Evolutionary conservation across 2,888 invertebrate species (phyloP).

Genomic region (Cactoblastis cactorum): DNA sequence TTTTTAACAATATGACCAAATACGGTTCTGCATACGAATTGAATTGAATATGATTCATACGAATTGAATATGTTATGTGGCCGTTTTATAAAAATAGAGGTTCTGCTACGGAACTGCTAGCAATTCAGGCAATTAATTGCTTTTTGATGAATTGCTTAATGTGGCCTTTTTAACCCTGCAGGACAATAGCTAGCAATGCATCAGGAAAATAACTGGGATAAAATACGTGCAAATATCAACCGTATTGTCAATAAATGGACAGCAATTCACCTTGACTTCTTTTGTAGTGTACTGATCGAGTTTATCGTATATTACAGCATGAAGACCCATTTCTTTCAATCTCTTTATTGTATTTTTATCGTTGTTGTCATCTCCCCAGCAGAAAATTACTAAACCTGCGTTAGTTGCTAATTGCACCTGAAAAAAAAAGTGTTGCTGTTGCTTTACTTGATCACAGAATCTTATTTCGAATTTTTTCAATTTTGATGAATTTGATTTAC

Average conservation of each 20-base stretch:
- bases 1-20: no score
- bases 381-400: slow-evolving; percentile 92
- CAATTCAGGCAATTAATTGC: neutral
- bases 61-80: no score
- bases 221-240: neutral
- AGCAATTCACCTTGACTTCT: slow-evolving; percentile 78
- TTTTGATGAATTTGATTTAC: no score
- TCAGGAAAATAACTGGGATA: neutral
- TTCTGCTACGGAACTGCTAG: no score
- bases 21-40: no score
- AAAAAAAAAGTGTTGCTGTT: neutral
- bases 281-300: slow-evolving; percentile 87
- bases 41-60: no score
- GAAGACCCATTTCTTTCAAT: slow-evolving; percentile 92
- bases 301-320: slow-evolving; percentile 98
- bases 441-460: no score
- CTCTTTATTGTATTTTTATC: slow-evolving; percentile 90
- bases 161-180: no score
- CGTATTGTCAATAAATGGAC: neutral
- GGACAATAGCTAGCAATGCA: no score
- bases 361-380: slow-evolving; percentile 98
- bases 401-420: slow-evolving; percentile 88
- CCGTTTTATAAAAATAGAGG: no score
- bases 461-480: no score
- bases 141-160: no score